Evolutionary conservation across 2,113 vertebrate genomes (phyloP).

Genomic region (Oxyruncus cristatus): DNA sequence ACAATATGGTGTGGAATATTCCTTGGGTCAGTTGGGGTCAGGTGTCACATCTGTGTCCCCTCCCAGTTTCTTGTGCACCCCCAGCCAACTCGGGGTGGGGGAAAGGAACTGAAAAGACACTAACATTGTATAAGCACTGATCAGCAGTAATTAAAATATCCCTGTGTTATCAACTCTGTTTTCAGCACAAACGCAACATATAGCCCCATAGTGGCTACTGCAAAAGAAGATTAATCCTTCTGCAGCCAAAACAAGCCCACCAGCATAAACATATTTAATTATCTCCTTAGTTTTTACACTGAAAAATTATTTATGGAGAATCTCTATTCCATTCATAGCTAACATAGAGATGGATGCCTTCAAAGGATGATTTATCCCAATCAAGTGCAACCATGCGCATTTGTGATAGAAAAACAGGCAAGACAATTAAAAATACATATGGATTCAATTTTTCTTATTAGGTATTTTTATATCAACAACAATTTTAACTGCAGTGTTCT

Average conservation of each 20-base stretch:
- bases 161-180: not conserved
- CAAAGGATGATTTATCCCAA: not conserved
- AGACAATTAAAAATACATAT: not conserved
- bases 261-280: not conserved
- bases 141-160: not conserved
- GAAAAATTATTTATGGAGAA: not conserved
- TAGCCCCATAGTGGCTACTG: not conserved
- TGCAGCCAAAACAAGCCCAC: not conserved
- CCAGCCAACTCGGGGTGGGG: not conserved
- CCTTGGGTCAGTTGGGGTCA: not conserved
- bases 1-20: not conserved
- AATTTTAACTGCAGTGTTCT: not conserved
- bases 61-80: not conserved
- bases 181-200: not conserved
- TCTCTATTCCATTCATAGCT: not conserved
- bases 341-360: not conserved
- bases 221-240: not conserved
- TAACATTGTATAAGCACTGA: rapidly evolving
- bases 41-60: not conserved
- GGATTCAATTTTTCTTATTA: not conserved
- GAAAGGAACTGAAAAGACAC: not conserved
- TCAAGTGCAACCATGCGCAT: not conserved
- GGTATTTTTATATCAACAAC: not conserved
- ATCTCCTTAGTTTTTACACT: not conserved
- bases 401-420: not conserved